Conservation (phyloP, 1,140 invertebrate species). For the Pachyrhynchus sulphureomaculatus region DNA sequence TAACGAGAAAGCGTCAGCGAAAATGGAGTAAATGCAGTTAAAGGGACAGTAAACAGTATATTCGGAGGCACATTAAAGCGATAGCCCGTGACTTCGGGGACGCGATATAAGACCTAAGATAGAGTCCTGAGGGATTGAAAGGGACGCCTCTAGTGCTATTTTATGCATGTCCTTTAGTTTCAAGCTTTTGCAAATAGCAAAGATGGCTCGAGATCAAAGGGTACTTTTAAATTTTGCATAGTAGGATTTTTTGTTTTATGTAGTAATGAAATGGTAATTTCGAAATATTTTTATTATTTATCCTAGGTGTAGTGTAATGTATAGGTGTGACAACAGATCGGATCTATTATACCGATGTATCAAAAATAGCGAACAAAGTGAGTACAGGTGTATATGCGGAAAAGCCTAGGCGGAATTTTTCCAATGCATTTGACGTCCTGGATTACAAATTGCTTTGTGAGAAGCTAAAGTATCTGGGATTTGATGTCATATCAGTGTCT, state of each 20-base stretch:
- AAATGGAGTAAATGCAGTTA: constrained; percentile 27
- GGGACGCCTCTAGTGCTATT: constrained; percentile 14
- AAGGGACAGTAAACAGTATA: constrained; percentile 36
- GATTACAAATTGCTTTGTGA: too few relatives aligned
- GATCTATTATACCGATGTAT: too few relatives aligned
- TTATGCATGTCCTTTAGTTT: constrained; percentile 4
- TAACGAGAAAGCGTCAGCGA: constrained; percentile 25
- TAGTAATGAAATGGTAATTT: background rate
- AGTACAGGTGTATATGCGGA: too few relatives aligned
- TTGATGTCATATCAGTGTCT: too few relatives aligned
- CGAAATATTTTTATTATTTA: too few relatives aligned
- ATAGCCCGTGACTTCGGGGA: constrained; percentile 37
- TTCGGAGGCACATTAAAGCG: constrained; percentile 33
- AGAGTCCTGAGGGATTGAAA: constrained; percentile 15
- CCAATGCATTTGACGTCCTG: too few relatives aligned
- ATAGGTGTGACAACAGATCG: too few relatives aligned
- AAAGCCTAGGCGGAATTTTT: too few relatives aligned
- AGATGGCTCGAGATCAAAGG: constrained; percentile 7
- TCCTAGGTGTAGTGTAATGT: too few relatives aligned
- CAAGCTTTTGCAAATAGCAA: background rate
- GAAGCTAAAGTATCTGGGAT: too few relatives aligned
- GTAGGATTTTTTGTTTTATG: background rate
- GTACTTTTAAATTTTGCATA: background rate
- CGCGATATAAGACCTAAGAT: constrained; percentile 14
- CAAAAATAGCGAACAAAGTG: too few relatives aligned